phyloP scores from a whole-genome alignment of 2,797 vertebrate species.

The Ceyx erithaca region DNA sequence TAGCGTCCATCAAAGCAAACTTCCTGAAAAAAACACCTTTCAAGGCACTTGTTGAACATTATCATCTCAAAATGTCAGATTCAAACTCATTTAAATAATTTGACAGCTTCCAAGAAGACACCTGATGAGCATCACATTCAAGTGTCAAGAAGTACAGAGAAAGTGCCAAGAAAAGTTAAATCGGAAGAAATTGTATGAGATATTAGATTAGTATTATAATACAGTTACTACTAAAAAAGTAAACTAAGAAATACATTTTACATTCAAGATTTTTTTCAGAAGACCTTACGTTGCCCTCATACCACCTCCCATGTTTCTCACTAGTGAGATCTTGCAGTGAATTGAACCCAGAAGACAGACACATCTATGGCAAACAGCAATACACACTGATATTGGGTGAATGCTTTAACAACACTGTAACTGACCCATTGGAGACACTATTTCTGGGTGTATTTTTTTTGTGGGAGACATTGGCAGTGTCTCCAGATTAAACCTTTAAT shows the following conservation, averaged over 20 bases:
- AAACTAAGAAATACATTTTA: conserved; percentile 51
- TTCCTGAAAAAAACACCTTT: neutral
- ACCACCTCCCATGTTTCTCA: neutral
- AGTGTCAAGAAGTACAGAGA: conserved; percentile 62
- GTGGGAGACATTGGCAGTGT: neutral
- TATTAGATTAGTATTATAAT: conserved; percentile 23
- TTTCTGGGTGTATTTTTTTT: neutral
- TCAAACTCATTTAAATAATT: conserved; percentile 61
- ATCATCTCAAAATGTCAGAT: conserved; percentile 50
- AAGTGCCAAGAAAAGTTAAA: conserved; percentile 49
- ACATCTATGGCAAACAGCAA: neutral
- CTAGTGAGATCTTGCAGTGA: neutral
- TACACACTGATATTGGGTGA: neutral
- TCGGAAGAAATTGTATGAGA: conserved; percentile 17
- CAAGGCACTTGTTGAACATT: conserved; percentile 9
- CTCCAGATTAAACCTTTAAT: conserved; percentile 1
- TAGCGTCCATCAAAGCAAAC: conserved; percentile 54
- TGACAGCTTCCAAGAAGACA: conserved; percentile 64
- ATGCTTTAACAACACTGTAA: neutral
- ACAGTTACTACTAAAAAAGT: neutral
- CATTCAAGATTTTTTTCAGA: neutral
- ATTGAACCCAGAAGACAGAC: neutral
- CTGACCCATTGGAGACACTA: neutral
- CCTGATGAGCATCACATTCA: conserved; percentile 34
- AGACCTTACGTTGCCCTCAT: neutral